A percentile compares a stretch with the other conserved stretches of the same genome.
phyloP scores from a whole-genome alignment of 92 coral and sea anemone species.

The Epizoanthus illoricatus region DNA sequence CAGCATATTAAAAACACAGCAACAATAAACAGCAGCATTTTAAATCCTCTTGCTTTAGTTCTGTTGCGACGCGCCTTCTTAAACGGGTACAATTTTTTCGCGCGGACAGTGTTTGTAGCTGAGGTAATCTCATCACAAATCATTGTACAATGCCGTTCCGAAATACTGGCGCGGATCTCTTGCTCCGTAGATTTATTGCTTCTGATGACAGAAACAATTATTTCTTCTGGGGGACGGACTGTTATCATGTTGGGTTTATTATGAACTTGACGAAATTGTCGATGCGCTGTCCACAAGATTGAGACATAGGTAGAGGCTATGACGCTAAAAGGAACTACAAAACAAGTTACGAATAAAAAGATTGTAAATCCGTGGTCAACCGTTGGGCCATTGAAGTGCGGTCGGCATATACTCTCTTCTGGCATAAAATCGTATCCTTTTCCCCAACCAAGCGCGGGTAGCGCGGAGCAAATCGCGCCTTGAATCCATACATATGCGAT shows the following conservation, averaged over 20 bases:
- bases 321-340: constrained; percentile 66
- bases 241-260: constrained; percentile 36
- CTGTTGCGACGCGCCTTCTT: constrained; percentile 36
- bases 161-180: constrained; percentile 2
- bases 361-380: constrained; percentile 80
- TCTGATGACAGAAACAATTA: not conserved
- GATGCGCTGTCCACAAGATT: constrained; percentile 77
- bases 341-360: constrained; percentile 71
- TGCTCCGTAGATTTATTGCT: constrained; percentile 32
- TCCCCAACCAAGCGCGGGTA: constrained; percentile 88
- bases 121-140: constrained; percentile 73
- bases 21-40: constrained; percentile 74
- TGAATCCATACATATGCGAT: constrained; percentile 63
- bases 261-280: constrained; percentile 81
- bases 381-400: constrained; percentile 67
- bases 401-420: constrained; percentile 78
- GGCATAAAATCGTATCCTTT: constrained; percentile 55
- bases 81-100: constrained; percentile 3
- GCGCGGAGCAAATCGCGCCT: constrained; percentile 64
- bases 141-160: constrained; percentile 41
- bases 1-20: constrained; percentile 78
- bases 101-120: constrained; percentile 64
- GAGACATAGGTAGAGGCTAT: constrained; percentile 72
- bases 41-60: constrained; percentile 76
- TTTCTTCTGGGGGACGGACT: constrained; percentile 34